phyloP scores from a whole-genome alignment of 2,797 vertebrate genomes.

The Melanotaenia maccullochi region DNA sequence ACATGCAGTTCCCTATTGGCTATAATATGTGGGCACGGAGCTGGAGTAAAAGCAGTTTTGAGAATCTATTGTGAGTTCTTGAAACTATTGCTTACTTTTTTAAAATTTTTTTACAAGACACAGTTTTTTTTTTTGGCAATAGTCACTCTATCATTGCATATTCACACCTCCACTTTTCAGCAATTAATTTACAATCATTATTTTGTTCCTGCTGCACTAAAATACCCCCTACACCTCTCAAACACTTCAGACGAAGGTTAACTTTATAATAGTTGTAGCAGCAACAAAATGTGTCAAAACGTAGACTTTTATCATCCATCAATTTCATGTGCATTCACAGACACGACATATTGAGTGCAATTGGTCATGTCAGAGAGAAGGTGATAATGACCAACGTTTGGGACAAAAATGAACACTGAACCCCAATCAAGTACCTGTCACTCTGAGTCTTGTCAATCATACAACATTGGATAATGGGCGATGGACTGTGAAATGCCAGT shows the following conservation, averaged over 20 bases:
- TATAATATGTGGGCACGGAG: background rate
- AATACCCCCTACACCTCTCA: background rate
- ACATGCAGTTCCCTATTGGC: background rate
- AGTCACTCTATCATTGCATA: background rate
- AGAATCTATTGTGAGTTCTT: background rate
- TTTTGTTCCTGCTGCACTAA: background rate
- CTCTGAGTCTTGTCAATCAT: slow-evolving; percentile 43
- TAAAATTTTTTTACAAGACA: background rate
- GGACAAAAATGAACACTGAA: slow-evolving; percentile 45
- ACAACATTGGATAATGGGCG: slow-evolving; percentile 11
- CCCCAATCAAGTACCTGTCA: slow-evolving; percentile 62
- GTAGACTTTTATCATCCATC: slow-evolving; percentile 30
- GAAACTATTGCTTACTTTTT: too few species aligned
- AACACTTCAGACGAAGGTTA: slow-evolving; percentile 17
- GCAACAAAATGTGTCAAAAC: slow-evolving; percentile 24
- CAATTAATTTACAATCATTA: background rate
- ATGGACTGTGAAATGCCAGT: slow-evolving; percentile 8
- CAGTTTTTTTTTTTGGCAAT: background rate
- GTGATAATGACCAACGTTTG: slow-evolving; percentile 65
- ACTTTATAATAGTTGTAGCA: slow-evolving; percentile 2
- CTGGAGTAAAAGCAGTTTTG: slow-evolving; percentile 4
- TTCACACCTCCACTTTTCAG: background rate
- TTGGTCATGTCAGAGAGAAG: slow-evolving; percentile 42
- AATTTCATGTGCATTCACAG: slow-evolving; percentile 26
- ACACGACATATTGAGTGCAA: slow-evolving; percentile 43